A percentile compares a stretch with the other conserved stretches of the same genome.
Evolutionary conservation across 1,140 invertebrate genomes (phyloP).

Genomic region (Drosophila pruinosa): DNA sequence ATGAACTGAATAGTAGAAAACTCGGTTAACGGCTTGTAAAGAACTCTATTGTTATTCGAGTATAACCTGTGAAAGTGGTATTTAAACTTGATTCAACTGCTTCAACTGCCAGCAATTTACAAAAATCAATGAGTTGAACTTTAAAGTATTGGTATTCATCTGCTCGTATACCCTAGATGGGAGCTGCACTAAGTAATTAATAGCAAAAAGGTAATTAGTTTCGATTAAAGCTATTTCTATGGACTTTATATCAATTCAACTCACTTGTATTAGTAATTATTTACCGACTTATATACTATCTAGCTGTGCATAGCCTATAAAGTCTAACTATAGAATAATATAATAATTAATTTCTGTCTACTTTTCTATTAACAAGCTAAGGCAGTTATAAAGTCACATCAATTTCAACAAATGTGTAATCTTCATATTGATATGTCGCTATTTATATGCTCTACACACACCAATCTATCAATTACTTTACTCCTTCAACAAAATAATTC

Average conservation of each 20-base stretch:
- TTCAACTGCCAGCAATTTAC: background rate
- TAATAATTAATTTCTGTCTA: too few species aligned
- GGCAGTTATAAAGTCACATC: background rate
- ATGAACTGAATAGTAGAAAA: conserved; percentile 12
- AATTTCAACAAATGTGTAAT: background rate
- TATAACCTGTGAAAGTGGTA: conserved; percentile 5
- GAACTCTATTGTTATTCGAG: background rate
- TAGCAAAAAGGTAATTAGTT: too few species aligned
- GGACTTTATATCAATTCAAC: too few species aligned
- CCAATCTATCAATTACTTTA: too few species aligned
- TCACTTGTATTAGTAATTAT: too few species aligned
- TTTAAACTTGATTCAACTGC: background rate
- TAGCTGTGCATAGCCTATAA: too few species aligned
- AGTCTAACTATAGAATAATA: too few species aligned
- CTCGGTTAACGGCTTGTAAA: conserved; percentile 7
- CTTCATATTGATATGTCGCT: background rate
- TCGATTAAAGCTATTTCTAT: too few species aligned
- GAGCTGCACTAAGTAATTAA: too few species aligned
- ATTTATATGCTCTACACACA: background rate
- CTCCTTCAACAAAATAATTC: too few species aligned
- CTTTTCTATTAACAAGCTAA: background rate
- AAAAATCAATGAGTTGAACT: background rate
- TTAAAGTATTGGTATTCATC: background rate
- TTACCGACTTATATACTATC: too few species aligned
- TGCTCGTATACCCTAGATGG: background rate